Evolutionary conservation across 2,888 invertebrate genomes (phyloP).

Genomic region (Apamea epomidion): DNA sequence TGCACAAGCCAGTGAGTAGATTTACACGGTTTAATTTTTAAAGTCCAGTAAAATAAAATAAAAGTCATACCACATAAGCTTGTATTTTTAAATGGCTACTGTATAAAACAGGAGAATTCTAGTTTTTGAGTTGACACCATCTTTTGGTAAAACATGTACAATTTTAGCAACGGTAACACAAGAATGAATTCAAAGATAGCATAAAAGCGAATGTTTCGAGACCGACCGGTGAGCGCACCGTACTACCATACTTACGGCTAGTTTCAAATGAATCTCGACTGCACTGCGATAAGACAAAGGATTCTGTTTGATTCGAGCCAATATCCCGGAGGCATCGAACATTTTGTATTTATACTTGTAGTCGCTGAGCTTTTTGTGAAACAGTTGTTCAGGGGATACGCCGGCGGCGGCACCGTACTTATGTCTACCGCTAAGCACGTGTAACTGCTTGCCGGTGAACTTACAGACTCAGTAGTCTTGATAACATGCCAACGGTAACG

Average conservation of each 20-base stretch:
- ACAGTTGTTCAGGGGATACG: neutral
- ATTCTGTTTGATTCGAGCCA: conserved; percentile 35
- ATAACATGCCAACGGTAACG: neutral
- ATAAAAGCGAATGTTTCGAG: conserved; percentile 14
- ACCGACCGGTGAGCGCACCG: conserved; percentile 5
- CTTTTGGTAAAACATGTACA: neutral
- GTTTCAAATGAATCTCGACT: conserved; percentile 43
- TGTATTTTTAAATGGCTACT: neutral
- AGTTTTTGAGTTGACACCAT: neutral
- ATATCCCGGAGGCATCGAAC: conserved; percentile 11
- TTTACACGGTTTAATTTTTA: neutral
- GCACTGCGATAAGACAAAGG: conserved; percentile 44
- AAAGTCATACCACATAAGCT: neutral
- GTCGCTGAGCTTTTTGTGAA: conserved; percentile 2
- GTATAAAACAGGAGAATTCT: neutral
- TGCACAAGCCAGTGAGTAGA: fast-evolving
- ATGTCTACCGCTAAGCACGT: neutral
- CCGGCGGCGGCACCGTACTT: neutral
- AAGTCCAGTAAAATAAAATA: neutral
- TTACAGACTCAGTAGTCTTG: neutral
- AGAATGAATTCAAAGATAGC: conserved; percentile 17
- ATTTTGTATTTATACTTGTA: conserved; percentile 18
- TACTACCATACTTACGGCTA: conserved; percentile 25
- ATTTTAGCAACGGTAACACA: conserved; percentile 1
- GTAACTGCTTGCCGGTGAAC: too few species aligned